Evolutionary conservation across 2,113 vertebrate genomes (phyloP).

Genomic region (Cercocebus atys): DNA sequence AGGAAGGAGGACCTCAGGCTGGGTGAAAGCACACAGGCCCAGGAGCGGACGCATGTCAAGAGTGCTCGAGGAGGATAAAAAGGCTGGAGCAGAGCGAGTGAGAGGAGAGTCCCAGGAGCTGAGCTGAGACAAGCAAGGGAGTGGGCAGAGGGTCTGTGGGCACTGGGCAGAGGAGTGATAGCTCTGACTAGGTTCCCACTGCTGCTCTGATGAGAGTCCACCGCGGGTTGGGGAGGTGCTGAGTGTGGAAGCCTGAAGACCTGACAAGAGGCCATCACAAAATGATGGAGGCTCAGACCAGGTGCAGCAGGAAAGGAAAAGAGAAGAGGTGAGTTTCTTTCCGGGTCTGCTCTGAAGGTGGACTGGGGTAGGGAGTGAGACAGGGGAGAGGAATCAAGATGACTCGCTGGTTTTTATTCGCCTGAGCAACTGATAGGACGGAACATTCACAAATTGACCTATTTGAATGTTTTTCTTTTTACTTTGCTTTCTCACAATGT

Average conservation of each 20-base stretch:
- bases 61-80: background rate
- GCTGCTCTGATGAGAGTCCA: background rate
- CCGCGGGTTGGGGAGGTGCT: background rate
- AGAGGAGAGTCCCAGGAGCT: background rate
- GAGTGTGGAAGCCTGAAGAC: background rate
- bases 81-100: background rate
- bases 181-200: background rate
- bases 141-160: background rate
- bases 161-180: background rate
- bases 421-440: background rate
- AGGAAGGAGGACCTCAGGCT: background rate
- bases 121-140: background rate
- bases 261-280: background rate
- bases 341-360: background rate
- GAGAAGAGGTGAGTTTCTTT: too few species aligned
- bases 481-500: background rate
- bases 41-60: background rate
- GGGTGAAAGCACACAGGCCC: background rate
- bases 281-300: background rate
- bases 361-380: background rate
- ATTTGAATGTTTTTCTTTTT: background rate
- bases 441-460: background rate
- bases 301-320: background rate
- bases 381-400: background rate
- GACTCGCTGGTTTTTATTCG: background rate